Evolutionary conservation across 2,797 vertebrate species (phyloP).

Genomic region (Psittacula derbiana): DNA sequence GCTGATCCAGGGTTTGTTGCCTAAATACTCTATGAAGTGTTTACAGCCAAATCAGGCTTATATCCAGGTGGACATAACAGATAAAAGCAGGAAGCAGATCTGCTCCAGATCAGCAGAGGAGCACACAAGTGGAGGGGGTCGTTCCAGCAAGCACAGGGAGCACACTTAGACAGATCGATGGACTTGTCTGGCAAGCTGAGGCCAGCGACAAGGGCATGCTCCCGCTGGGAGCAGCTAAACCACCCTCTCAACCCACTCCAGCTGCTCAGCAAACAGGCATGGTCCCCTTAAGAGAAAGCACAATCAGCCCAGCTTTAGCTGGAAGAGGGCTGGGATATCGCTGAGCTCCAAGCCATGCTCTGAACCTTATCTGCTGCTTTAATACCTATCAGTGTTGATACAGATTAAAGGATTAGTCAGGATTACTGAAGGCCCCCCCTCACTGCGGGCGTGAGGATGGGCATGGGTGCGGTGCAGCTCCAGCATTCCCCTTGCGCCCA

Average conservation of each 20-base stretch:
- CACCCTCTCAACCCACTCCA: not conserved
- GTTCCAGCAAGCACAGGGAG: not conserved
- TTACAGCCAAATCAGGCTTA: not conserved
- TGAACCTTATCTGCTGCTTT: slow-evolving; percentile 58
- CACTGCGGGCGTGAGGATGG: not conserved
- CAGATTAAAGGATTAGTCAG: slow-evolving; percentile 58
- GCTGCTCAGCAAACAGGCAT: not conserved
- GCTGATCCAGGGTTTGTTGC: not conserved
- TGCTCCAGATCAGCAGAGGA: not conserved
- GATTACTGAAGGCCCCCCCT: slow-evolving; percentile 35
- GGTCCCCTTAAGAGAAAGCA: slow-evolving; percentile 49
- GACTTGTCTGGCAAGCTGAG: not conserved
- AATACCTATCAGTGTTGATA: slow-evolving; percentile 63
- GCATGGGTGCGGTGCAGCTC: not conserved
- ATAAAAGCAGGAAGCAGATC: not conserved
- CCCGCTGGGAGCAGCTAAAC: slow-evolving; percentile 21
- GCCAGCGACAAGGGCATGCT: not conserved
- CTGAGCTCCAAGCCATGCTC: slow-evolving; percentile 37
- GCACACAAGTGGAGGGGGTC: not conserved
- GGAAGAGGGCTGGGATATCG: slow-evolving; percentile 46
- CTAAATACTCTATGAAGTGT: not conserved
- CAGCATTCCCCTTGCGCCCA: rapidly evolving
- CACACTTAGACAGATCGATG: not conserved
- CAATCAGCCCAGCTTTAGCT: slow-evolving; percentile 31
- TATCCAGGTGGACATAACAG: not conserved